phyloP scores from a whole-genome alignment of 2,797 vertebrate species.

The Sebastes steindachneri region DNA sequence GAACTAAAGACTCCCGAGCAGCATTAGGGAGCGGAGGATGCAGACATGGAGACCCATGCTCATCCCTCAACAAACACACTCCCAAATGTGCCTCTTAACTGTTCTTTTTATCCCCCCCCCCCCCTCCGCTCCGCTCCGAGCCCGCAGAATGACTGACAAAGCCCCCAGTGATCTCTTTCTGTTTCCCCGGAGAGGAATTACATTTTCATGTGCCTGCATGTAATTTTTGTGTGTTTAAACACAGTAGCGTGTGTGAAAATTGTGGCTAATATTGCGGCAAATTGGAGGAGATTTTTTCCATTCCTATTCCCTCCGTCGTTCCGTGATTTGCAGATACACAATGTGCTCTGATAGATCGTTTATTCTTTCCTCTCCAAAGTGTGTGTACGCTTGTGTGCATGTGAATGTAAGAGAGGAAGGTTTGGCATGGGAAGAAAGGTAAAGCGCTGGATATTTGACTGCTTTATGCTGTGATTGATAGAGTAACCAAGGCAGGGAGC shows the following conservation, averaged over 20 bases:
- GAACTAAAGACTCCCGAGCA: conserved; percentile 40
- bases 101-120: conserved; percentile 37
- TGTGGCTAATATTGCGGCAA: conserved; percentile 7
- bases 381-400: conserved; percentile 30
- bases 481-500: conserved; percentile 54
- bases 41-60: conserved; percentile 43
- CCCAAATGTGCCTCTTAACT: conserved; percentile 39
- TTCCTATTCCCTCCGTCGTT: conserved; percentile 23
- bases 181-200: conserved; percentile 37
- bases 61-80: conserved; percentile 57
- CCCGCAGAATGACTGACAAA: conserved; percentile 51
- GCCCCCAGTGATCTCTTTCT: conserved; percentile 28
- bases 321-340: conserved; percentile 37
- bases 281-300: conserved; percentile 36
- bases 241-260: conserved; percentile 22
- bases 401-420: conserved; percentile 41
- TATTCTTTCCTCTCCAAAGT: conserved; percentile 21
- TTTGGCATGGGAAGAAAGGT: conserved; percentile 60
- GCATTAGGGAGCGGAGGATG: not conserved
- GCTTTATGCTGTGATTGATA: conserved; percentile 65
- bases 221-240: conserved; percentile 38
- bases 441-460: conserved; percentile 46
- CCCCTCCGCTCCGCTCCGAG: not conserved
- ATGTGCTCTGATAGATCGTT: conserved; percentile 52
- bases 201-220: conserved; percentile 46